These are phyloP conservation scores for Drosophila hydei DNA, from an alignment of 1,140 invertebrate genomes.

Conservation along the genomic window DNA sequence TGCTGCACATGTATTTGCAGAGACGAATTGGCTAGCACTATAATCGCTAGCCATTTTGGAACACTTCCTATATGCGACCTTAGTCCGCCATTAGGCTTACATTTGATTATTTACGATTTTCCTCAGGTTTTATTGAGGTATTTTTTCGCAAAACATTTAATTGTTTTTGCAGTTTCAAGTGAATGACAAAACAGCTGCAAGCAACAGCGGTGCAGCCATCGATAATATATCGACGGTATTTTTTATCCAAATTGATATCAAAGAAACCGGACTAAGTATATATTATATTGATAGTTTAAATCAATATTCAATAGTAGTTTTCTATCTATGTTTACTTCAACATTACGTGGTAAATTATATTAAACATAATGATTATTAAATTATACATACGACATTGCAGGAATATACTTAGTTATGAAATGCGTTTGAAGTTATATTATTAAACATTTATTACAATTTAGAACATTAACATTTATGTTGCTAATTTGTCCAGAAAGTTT, in stretches of 20 bases:
- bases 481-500: too few species aligned
- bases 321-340: too few species aligned
- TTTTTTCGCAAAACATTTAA: conserved; percentile 50
- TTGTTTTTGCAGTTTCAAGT: conserved; percentile 26
- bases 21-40: conserved; percentile 51
- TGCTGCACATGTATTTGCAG: conserved; percentile 49
- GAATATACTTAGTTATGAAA: too few species aligned
- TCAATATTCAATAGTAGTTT: too few species aligned
- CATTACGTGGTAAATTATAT: too few species aligned
- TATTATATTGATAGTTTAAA: too few species aligned
- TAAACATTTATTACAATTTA: too few species aligned
- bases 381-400: too few species aligned
- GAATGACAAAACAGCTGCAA: conserved; percentile 47
- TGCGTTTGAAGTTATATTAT: too few species aligned
- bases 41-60: conserved; percentile 61
- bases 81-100: conserved; percentile 17
- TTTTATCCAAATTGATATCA: neutral
- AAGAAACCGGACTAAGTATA: too few species aligned
- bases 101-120: conserved; percentile 20
- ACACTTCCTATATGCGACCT: neutral
- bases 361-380: too few species aligned
- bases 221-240: neutral
- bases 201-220: neutral
- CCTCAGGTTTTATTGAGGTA: conserved; percentile 30
- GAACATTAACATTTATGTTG: too few species aligned